These are phyloP conservation scores for Trinectes maculatus DNA, from an alignment of 2,113 vertebrate genomes.

Conservation along the genomic window DNA sequence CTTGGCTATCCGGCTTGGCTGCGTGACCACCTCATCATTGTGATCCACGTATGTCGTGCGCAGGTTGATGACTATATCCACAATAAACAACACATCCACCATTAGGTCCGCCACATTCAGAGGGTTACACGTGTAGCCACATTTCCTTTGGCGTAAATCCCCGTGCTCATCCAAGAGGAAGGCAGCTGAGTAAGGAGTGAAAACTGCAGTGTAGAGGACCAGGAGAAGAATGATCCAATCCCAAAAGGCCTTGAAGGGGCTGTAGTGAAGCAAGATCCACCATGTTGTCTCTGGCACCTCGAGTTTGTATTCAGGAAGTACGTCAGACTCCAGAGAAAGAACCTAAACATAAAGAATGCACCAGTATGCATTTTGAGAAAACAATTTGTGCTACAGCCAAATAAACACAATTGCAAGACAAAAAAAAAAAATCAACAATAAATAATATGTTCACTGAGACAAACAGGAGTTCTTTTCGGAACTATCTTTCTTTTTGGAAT, in stretches of 20 bases:
- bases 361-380: slow-evolving; percentile 6
- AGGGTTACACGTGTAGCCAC: slow-evolving; percentile 90
- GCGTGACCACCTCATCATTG: slow-evolving; percentile 93
- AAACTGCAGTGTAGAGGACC: slow-evolving; percentile 95
- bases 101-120: slow-evolving; percentile 92
- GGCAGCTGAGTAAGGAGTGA: slow-evolving; percentile 93
- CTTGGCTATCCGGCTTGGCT: slow-evolving; percentile 89
- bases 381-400: no score
- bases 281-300: slow-evolving; percentile 89
- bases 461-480: neutral
- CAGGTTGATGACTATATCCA: slow-evolving; percentile 97
- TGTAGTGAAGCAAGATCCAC: slow-evolving; percentile 95
- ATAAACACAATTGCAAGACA: neutral
- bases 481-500: neutral
- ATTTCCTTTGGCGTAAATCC: slow-evolving; percentile 83
- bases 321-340: slow-evolving; percentile 91
- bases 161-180: slow-evolving; percentile 92
- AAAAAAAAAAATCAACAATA: neutral
- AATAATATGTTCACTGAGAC: neutral
- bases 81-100: slow-evolving; percentile 95
- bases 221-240: slow-evolving; percentile 97
- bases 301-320: slow-evolving; percentile 92
- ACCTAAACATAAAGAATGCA: slow-evolving; percentile 79
- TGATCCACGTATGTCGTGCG: slow-evolving; percentile 94
- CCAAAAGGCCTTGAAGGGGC: slow-evolving; percentile 96